Evolutionary conservation across 92 coral and sea anemone genomes (phyloP), one percentile per base, ranked within the genome.

Genomic region (Parazoanthus swiftii): DNA sequence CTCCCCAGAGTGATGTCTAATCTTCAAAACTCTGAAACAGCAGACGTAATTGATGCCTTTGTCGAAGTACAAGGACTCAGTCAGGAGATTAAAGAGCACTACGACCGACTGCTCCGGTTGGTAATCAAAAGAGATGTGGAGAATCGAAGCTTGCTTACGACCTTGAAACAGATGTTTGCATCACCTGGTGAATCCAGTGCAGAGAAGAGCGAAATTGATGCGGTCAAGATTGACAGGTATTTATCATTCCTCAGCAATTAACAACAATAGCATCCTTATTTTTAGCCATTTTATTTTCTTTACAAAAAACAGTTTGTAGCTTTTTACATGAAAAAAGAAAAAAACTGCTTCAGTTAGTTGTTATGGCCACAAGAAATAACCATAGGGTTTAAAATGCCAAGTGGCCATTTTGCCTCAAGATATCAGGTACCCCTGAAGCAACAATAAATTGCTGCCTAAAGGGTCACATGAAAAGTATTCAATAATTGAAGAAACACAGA

Each of bases 1-100:
- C 1, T 78, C 6, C 35, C 6, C 5, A 23, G 18, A 78, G 44
- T 75, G 79, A 78, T 21, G 36, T 23, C 36, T 0, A 5, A 3
- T n/a, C 39, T 78, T 78, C 48, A 78, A 78, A 78, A 78, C 59
- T 78, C 39, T 78, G 82, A 78, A 25, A 29, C 59, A 25, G 36
- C 38, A 7, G 82, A 78, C 20, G 82, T 48, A 43, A n/a, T 78
- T 6, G n/a, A 48, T n/a, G 82, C 82, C 20, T 78, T 78, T 78
- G 82, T n/a, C 82, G 37, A 78, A n/a, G 66, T 48, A 48, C 82
- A 78, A 20, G 37, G 25, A 5, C 56, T 78, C 16, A 23, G 36
- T 78, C 39, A n/a, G 7, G 65, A 78, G 23, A 3, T 66, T 7
- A 78, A 78, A 14, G 66, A 78, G 38, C 48, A 23, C 37, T 78